Evolutionary conservation across 2,888 invertebrate species (phyloP).

Genomic region (Drosophila merina): DNA sequence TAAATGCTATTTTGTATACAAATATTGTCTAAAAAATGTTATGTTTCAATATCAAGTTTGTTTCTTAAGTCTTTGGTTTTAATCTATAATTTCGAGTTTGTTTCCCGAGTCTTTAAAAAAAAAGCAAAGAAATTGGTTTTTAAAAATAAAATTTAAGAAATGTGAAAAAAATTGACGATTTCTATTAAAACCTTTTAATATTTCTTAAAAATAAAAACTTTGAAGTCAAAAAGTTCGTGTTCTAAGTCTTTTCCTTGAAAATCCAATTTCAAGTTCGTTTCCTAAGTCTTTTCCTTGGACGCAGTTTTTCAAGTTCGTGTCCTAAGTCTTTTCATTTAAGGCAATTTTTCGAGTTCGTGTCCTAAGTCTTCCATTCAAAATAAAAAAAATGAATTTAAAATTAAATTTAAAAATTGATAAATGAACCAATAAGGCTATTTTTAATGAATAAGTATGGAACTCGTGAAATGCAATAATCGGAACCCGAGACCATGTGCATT

Average conservation of each 20-base stretch:
- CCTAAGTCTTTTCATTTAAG: conserved; percentile 40
- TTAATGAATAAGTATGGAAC: neutral
- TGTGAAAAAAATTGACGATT: too few species aligned
- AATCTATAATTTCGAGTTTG: too few species aligned
- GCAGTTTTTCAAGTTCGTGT: conserved; percentile 38
- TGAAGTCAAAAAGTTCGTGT: neutral
- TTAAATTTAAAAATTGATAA: neutral
- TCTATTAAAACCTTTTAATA: too few species aligned
- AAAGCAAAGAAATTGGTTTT: too few species aligned
- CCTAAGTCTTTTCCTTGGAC: neutral
- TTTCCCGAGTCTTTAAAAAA: too few species aligned
- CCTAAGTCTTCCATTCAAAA: conserved; percentile 34
- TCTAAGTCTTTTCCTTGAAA: neutral
- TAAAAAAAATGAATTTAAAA: conserved; percentile 5
- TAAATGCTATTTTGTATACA: neutral
- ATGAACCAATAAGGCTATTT: neutral
- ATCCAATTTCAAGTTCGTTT: neutral
- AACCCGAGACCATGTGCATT: neutral
- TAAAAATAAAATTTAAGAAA: too few species aligned
- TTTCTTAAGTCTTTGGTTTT: too few species aligned
- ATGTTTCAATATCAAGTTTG: too few species aligned
- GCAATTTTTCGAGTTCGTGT: conserved; percentile 42
- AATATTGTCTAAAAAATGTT: neutral
- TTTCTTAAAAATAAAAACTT: too few species aligned
- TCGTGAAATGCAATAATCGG: neutral